These are phyloP conservation scores for Dolichotis patagonum DNA, from an alignment of 2,113 vertebrate genomes.

Conservation along the genomic window DNA sequence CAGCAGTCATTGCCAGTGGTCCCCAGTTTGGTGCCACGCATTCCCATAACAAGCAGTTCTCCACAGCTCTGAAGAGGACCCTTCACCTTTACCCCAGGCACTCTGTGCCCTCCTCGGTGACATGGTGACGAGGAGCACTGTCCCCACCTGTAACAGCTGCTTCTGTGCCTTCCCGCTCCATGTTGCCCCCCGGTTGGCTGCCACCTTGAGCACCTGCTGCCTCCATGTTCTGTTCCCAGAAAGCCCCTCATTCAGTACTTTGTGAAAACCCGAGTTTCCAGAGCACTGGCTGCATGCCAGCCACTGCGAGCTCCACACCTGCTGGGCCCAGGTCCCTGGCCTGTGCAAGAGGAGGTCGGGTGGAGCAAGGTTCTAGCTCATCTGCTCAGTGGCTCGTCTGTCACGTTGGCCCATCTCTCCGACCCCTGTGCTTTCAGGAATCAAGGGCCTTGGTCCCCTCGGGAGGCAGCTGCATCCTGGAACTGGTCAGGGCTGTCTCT, in stretches of 20 bases:
- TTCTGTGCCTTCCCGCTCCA: background rate
- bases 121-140: background rate
- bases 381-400: background rate
- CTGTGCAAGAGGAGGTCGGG: background rate
- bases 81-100: rapidly evolving
- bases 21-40: no score
- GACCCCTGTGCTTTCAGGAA: background rate
- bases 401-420: background rate
- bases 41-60: background rate
- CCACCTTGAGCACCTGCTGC: background rate
- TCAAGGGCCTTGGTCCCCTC: background rate
- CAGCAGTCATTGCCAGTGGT: background rate
- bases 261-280: background rate
- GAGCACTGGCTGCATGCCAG: rapidly evolving
- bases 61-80: background rate
- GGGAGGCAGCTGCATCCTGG: background rate
- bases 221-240: background rate
- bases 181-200: background rate
- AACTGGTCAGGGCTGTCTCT: background rate
- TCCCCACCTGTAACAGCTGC: background rate
- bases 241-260: background rate
- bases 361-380: background rate
- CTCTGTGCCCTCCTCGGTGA: background rate
- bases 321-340: background rate
- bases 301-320: rapidly evolving